Conservation (phyloP, 1,140 invertebrate genomes). For the Pentalonia nigronervosa region DNA sequence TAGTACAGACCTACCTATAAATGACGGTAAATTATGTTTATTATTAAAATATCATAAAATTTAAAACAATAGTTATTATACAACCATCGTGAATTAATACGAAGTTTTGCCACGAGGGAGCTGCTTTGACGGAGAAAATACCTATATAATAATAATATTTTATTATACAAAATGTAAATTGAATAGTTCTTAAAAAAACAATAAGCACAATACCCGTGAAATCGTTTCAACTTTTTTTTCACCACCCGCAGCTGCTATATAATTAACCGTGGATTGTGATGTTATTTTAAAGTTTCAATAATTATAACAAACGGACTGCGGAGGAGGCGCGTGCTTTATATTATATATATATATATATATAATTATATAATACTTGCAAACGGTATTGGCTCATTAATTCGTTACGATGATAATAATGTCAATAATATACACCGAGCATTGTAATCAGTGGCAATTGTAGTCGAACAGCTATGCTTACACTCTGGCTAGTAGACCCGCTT, state of each 20-base stretch:
- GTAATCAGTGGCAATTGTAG: too few species aligned
- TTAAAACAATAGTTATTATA: too few species aligned
- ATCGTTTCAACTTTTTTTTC: background rate
- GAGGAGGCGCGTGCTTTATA: background rate
- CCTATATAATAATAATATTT: background rate
- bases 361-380: background rate
- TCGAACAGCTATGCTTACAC: background rate
- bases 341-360: too few species aligned
- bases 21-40: background rate
- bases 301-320: background rate
- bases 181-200: background rate
- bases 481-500: background rate
- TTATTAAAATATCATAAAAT: background rate
- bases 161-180: background rate
- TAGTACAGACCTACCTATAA: background rate
- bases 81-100: background rate
- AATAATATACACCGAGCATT: background rate
- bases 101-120: background rate
- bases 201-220: background rate
- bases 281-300: conserved; percentile 23
- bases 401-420: background rate
- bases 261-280: background rate
- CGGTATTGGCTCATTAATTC: background rate
- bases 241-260: background rate
- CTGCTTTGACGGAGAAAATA: too few species aligned